phyloP scores from a whole-genome alignment of 2,888 invertebrate genomes.

The Hypena proboscidalis region DNA sequence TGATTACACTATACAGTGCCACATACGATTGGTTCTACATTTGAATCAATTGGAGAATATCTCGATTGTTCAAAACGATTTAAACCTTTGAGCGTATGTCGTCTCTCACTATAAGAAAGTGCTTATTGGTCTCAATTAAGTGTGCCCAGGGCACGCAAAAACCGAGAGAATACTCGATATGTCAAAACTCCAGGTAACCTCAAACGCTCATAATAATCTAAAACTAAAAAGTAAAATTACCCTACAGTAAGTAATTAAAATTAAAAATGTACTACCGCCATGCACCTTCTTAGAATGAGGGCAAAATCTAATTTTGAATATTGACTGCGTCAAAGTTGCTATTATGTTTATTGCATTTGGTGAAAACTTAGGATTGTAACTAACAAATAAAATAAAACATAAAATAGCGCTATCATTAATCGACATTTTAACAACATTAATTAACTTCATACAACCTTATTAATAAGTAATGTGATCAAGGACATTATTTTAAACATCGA shows the following conservation, averaged over 20 bases:
- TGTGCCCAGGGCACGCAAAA: constrained; percentile 54
- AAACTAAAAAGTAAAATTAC: constrained; percentile 41
- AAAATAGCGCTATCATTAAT: no score
- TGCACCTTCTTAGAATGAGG: constrained; percentile 44
- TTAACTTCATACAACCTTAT: no score
- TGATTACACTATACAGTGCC: constrained; percentile 53
- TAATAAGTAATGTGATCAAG: no score
- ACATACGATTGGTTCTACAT: constrained; percentile 29
- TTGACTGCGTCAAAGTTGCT: constrained; percentile 41
- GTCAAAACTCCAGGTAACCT: constrained; percentile 59
- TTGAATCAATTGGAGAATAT: constrained; percentile 37
- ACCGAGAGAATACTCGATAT: constrained; percentile 49
- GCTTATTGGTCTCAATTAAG: constrained; percentile 42
- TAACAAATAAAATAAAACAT: no score
- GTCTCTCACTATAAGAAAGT: constrained; percentile 52
- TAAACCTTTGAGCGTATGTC: constrained; percentile 33
- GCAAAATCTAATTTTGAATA: constrained; percentile 38
- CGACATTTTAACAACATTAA: no score
- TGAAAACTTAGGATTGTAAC: no score
- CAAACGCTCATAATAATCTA: constrained; percentile 43
- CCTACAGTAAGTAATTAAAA: constrained; percentile 43
- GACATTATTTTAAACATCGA: no score
- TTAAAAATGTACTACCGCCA: constrained; percentile 64
- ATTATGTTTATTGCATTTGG: no score
- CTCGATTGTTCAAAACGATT: constrained; percentile 31